Evolutionary conservation across 37 sponge, comb jelly and placozoan species (phyloP).

Genomic region (Halichondria panicea): DNA sequence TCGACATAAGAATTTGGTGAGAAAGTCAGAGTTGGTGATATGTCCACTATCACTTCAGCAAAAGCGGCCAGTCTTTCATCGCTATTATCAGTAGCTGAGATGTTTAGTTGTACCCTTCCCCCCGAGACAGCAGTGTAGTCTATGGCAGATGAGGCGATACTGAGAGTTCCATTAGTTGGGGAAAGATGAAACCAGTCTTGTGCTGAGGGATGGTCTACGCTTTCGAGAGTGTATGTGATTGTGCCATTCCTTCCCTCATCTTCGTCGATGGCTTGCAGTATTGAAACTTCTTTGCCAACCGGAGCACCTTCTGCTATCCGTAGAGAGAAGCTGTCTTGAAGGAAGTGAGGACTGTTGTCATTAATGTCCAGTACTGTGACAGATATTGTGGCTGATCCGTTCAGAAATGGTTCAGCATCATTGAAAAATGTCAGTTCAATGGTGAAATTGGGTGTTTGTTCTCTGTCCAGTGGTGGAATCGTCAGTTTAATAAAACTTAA

Average conservation of each 20-base stretch:
- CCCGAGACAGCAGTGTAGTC: conserved; percentile 12
- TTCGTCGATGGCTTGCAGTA: conserved; percentile 41
- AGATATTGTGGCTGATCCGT: background rate
- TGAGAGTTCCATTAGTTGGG: conserved; percentile 26
- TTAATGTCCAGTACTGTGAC: conserved; percentile 43
- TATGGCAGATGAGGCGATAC: background rate
- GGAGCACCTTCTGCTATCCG: conserved; percentile 22
- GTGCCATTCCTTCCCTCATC: conserved; percentile 55
- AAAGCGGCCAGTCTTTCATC: background rate
- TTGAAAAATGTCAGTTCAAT: conserved; percentile 19
- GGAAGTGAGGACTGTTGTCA: conserved; percentile 56
- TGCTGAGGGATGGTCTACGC: conserved; percentile 23
- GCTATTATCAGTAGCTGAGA: conserved; percentile 40
- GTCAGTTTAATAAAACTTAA: background rate
- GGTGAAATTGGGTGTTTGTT: conserved; percentile 17
- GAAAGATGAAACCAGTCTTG: conserved; percentile 34
- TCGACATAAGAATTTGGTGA: conserved; percentile 31
- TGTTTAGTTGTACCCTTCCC: conserved; percentile 18
- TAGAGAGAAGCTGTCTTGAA: background rate
- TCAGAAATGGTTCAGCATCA: conserved; percentile 12
- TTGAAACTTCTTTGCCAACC: conserved; percentile 26
- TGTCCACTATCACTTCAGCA: conserved; percentile 26
- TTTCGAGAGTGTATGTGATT: conserved; percentile 26
- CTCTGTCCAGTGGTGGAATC: conserved; percentile 40
- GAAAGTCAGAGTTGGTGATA: conserved; percentile 42